Percentiles rank a stretch among this genome's conserved stretches.
phyloP scores from a whole-genome alignment of 2,113 vertebrate genomes.

The Aphelocoma coerulescens region DNA sequence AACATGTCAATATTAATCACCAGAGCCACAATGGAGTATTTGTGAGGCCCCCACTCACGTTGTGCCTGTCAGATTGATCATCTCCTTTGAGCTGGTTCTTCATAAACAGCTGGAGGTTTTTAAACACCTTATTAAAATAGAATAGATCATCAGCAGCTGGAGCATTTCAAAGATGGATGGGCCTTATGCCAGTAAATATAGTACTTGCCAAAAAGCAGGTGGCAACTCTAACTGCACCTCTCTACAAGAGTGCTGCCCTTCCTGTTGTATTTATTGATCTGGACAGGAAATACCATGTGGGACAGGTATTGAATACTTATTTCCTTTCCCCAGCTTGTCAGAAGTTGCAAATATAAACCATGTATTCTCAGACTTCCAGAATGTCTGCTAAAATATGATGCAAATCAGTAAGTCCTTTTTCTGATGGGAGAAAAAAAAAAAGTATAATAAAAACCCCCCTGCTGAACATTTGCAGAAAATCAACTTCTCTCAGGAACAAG shows the following conservation, averaged over 20 bases:
- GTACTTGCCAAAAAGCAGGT: constrained; percentile 41
- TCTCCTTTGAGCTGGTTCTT: constrained; percentile 71
- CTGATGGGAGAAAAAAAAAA: not conserved
- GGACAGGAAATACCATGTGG: not conserved
- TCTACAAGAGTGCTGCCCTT: not conserved
- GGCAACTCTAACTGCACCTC: not conserved
- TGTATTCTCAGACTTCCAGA: not conserved
- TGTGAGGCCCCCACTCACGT: not conserved
- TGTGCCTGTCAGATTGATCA: constrained; percentile 78
- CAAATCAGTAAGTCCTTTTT: not conserved
- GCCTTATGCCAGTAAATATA: constrained; percentile 12
- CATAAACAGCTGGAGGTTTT: constrained; percentile 78
- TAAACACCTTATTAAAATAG: constrained; percentile 76
- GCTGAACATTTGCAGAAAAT: not conserved
- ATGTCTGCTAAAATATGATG: not conserved
- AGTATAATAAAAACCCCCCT: not conserved
- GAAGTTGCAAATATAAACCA: not conserved
- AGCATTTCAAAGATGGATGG: not conserved
- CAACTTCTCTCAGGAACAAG: not conserved
- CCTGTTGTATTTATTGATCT: not conserved
- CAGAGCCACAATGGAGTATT: not conserved
- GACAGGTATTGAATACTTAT: not conserved
- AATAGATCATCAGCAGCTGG: constrained; percentile 43
- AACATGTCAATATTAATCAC: constrained; percentile 33
- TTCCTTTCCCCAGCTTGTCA: not conserved